These are phyloP conservation scores for Probaryconus sp. DNA, from an alignment of 1,140 invertebrate genomes.

Conservation along the genomic window DNA sequence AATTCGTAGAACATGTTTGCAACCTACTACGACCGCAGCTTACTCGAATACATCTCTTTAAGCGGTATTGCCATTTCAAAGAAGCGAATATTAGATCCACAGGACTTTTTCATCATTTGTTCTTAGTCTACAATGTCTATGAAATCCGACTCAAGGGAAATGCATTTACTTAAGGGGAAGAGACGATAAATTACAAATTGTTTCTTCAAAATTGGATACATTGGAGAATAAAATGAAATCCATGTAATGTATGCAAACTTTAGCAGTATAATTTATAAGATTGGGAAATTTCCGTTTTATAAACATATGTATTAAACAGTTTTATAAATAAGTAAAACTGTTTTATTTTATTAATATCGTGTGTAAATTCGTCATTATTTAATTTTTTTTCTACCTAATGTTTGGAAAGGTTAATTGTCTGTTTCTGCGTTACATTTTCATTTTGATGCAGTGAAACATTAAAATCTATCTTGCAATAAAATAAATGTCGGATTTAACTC, in stretches of 20 bases:
- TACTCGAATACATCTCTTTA: slow-evolving; percentile 41
- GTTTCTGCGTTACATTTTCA: no score
- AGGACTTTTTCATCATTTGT: slow-evolving; percentile 27
- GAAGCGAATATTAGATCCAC: slow-evolving; percentile 34
- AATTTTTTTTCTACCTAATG: no score
- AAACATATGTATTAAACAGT: no score
- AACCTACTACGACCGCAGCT: slow-evolving; percentile 9
- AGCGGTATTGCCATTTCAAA: slow-evolving; percentile 23
- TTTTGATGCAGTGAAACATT: no score
- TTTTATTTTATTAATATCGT: no score
- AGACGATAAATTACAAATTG: slow-evolving; percentile 11
- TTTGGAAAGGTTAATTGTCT: no score
- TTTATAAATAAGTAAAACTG: no score
- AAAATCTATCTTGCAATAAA: no score
- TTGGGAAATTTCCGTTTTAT: no score
- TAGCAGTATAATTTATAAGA: not conserved
- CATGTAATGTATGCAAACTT: not conserved
- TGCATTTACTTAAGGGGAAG: slow-evolving; percentile 8
- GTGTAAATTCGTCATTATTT: no score
- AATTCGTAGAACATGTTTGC: slow-evolving; percentile 45
- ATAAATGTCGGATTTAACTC: no score
- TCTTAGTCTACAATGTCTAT: slow-evolving; percentile 8
- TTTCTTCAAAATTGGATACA: not conserved
- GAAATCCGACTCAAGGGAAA: not conserved
- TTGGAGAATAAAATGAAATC: not conserved